Evolutionary conservation across 2,797 vertebrate genomes (phyloP), one percentile per base, ranked within the genome.

Genomic region (Gadopsis marmoratus): DNA sequence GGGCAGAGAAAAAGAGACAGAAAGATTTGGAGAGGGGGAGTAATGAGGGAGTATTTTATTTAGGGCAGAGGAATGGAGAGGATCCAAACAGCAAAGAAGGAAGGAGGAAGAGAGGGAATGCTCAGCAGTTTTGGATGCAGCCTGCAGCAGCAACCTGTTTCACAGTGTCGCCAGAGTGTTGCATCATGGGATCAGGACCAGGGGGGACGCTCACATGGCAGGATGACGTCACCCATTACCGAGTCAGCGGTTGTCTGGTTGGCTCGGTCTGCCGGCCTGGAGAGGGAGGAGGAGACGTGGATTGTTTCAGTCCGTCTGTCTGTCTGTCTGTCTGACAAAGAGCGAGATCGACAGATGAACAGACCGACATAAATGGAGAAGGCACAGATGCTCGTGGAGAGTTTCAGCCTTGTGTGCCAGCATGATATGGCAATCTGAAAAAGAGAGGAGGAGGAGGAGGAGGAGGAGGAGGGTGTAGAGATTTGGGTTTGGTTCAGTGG

Each of bases 101-200:
- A 33, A 14, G 37, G 39, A 53, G 62, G 23, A 39, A 33, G 54
- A 51, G 55, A 51, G 37, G 65, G 51, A 19, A 26, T 26, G n/a
- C 83, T 90, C 88, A 90, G 86, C 89, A 86, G 68, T 81, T 88
- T 84, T 84, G 67, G 81, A 79, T 74, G 84, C 82, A 81, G 80
- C 76, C 75, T 68, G 72, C 79, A 82, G 79, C 72, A 61, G 81
- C 81, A 86, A 86, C 92, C 89, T 92, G 76, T 93, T 94, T 92
- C 94, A 86, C 74, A 78, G 78, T 89, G 92, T 92, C 94, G 93
- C 92, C 74, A 67, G 88, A 92, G 93, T 86, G 91, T 93, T 95
- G 94, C 94, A 95, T 94, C 94, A 94, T 93, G 93, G 93, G 93
- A 95, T 86, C 93, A 86, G 89, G 91, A 90, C 90, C 88, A 82